These are phyloP conservation scores for Sminthurides aquaticus DNA, from an alignment of 2,888 invertebrate genomes.

Conservation along the genomic window DNA sequence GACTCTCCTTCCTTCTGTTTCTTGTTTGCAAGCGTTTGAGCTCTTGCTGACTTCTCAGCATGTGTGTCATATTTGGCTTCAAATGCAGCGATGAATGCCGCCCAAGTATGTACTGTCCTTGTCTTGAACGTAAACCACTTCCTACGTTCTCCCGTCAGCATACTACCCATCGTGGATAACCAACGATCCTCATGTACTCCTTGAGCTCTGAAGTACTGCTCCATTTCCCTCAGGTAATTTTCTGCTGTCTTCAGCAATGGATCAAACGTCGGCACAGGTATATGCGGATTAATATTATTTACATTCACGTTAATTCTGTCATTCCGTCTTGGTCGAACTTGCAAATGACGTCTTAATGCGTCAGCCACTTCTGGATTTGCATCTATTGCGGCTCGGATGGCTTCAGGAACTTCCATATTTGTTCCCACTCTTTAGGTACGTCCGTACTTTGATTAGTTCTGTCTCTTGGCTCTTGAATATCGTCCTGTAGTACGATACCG, in stretches of 20 bases:
- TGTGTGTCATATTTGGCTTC: too few species aligned
- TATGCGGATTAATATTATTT: slow-evolving; percentile 10
- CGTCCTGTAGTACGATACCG: too few species aligned
- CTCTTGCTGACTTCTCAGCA: neutral
- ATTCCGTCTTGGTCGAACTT: neutral
- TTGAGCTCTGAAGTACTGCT: slow-evolving; percentile 15
- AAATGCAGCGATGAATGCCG: neutral
- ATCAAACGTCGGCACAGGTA: too few species aligned
- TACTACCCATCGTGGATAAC: neutral
- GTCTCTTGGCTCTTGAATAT: too few species aligned
- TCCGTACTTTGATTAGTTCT: too few species aligned
- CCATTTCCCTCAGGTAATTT: slow-evolving; percentile 19
- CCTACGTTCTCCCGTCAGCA: slow-evolving; percentile 9
- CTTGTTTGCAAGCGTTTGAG: neutral
- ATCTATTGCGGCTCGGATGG: neutral
- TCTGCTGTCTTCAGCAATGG: too few species aligned
- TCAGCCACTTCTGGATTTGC: neutral
- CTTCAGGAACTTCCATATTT: neutral
- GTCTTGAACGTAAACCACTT: slow-evolving; percentile 11
- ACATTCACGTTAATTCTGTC: too few species aligned
- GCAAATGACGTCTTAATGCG: neutral
- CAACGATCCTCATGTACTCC: neutral
- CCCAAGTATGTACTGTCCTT: neutral
- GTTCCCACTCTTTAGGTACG: neutral
- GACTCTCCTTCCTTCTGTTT: too few species aligned